Evolutionary conservation across 1,140 invertebrate genomes (phyloP), one percentile per base, ranked within the genome.

Genomic region (Coboldia fuscipes): DNA sequence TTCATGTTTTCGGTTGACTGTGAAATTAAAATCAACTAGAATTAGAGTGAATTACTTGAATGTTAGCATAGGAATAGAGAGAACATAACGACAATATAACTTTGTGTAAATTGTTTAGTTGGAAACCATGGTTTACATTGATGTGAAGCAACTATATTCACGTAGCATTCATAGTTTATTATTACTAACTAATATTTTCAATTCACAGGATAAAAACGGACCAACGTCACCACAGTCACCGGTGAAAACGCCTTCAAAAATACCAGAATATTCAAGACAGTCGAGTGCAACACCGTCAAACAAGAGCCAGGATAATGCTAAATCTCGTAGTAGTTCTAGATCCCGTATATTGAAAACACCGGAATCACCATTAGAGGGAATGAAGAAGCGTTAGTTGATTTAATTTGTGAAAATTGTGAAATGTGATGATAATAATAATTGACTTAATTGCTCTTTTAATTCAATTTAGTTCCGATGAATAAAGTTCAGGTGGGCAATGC

Each of bases 401-500:
- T 17, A 33, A 33, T 10, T 15, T 20, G 8, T 17, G 7, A 18
- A 16, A 24, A 30, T 37, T 6, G 7, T 29, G 28, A n/a, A 13
- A 29, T 8, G 5, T 13, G 28, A 29, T 29, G 28, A 8, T 14
- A 29, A 9, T 15, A 29, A 14, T 8, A 4, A 13, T 23, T 3
- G 13, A 9, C 15, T 13, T n/a, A 33, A 2, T 22, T 33, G 12
- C 24, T 9, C 10, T 18, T 28, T 34, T 37, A 33, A 36, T 54
- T 63, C 56, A 17, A 48, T 77, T 69, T 78, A 68, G 54, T 90
- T 41, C 82, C 85, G 34, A 89, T 89, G 79, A 90, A 89, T 50
- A 90, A 89, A 65, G 57, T 89, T 43, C 80, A 88, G 66, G 84
- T 93, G 7, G 85, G 85, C 30, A 67, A 74, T 35, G 79, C 82